Percentiles rank a stretch among this genome's conserved stretches.
phyloP scores from a whole-genome alignment of 1,140 invertebrate genomes.

The Choristoneura fumiferana region DNA sequence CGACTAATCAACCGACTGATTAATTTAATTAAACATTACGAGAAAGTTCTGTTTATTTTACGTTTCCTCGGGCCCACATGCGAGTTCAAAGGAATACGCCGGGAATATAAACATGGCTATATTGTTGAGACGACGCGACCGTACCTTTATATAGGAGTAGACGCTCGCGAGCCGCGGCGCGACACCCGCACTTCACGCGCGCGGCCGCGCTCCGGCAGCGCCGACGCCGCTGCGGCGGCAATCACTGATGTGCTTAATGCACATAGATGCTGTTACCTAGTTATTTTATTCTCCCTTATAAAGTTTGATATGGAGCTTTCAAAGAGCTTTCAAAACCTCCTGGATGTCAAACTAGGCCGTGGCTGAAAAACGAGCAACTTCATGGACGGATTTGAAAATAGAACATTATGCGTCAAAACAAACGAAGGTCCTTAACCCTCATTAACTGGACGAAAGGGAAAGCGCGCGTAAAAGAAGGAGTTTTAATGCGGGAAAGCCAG shows the following conservation, averaged over 20 bases:
- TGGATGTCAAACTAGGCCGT: no score
- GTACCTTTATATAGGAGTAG: neutral
- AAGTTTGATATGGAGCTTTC: no score
- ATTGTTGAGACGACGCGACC: constrained; percentile 47
- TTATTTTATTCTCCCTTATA: no score
- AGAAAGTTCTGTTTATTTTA: constrained; percentile 75
- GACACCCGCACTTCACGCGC: constrained; percentile 8
- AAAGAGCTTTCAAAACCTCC: no score
- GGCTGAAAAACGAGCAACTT: neutral
- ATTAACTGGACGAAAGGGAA: constrained; percentile 71
- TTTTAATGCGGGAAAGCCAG: constrained; percentile 69
- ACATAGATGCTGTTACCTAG: no score
- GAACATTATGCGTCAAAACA: constrained; percentile 53
- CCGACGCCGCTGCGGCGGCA: neutral
- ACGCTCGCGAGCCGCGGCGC: constrained; percentile 9
- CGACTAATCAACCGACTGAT: constrained; percentile 75
- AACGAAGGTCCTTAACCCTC: constrained; percentile 62
- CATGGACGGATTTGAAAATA: constrained; percentile 21
- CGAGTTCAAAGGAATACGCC: constrained; percentile 71
- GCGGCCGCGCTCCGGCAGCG: neutral
- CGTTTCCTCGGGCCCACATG: constrained; percentile 75
- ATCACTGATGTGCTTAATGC: neutral
- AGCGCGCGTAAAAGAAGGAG: constrained; percentile 64
- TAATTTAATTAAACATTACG: constrained; percentile 78
- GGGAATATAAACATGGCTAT: constrained; percentile 64